A percentile compares a stretch with the other conserved stretches of the same genome.
phyloP scores from a whole-genome alignment of 1,140 invertebrate species.

The Phthorimaea operculella region DNA sequence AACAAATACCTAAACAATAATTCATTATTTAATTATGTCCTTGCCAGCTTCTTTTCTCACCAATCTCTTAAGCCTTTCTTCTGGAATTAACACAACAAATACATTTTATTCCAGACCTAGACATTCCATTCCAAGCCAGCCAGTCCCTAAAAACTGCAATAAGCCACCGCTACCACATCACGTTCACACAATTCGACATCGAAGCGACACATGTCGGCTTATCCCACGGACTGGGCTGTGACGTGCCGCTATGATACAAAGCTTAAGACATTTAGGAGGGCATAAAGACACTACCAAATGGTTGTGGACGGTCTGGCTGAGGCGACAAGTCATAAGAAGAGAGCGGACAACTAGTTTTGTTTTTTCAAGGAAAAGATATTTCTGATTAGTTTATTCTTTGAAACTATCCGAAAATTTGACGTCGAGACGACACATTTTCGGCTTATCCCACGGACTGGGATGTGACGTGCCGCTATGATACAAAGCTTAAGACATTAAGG shows the following conservation, averaged over 20 bases:
- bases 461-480: conserved; percentile 37
- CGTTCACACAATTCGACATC: conserved; percentile 24
- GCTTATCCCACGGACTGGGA: conserved; percentile 26
- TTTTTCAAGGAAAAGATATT: too few relatives aligned
- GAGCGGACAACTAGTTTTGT: background rate
- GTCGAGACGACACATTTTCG: conserved; percentile 22
- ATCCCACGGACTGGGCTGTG: conserved; percentile 31
- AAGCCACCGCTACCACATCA: conserved; percentile 1
- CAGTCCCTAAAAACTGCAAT: background rate
- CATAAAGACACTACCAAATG: conserved; percentile 49
- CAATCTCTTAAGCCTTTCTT: too few relatives aligned
- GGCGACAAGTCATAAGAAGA: conserved; percentile 12
- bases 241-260: conserved; percentile 36
- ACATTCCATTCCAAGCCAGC: background rate
- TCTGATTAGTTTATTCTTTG: too few relatives aligned
- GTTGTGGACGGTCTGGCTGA: conserved; percentile 23
- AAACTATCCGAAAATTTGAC: too few relatives aligned
- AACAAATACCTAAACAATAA: too few relatives aligned
- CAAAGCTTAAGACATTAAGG: conserved; percentile 46
- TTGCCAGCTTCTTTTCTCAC: too few relatives aligned
- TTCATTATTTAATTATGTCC: too few relatives aligned
- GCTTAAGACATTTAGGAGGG: conserved; percentile 49
- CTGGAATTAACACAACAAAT: too few relatives aligned
- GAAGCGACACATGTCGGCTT: conserved; percentile 22
- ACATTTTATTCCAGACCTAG: too few relatives aligned